Conservation (phyloP, 2,888 invertebrate genomes). For the Lasioglossum villosulum region DNA sequence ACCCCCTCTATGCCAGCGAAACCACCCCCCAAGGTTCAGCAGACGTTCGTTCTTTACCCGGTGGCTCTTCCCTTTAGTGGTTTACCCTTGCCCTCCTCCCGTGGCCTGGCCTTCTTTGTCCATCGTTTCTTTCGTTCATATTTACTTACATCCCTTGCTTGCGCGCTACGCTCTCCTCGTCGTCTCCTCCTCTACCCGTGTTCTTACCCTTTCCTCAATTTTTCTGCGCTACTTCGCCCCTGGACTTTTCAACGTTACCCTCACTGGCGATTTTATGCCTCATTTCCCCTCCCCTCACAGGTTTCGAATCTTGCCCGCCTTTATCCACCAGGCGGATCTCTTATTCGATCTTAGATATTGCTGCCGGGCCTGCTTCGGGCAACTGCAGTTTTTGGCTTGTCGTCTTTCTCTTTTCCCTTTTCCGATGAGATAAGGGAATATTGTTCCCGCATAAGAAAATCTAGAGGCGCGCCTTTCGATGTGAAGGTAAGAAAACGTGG, state of each 20-base stretch:
- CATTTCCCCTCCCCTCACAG: background rate
- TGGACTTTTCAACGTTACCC: background rate
- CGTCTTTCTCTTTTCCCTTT: background rate
- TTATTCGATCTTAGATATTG: too few relatives aligned
- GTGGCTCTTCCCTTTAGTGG: conserved; percentile 32
- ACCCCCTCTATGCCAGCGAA: conserved; percentile 11
- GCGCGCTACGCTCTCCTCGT: background rate
- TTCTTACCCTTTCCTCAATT: background rate
- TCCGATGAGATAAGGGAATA: background rate
- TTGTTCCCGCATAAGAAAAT: background rate
- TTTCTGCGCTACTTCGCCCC: conserved; percentile 7
- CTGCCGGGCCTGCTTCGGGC: background rate
- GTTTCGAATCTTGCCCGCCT: background rate
- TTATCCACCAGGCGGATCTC: background rate
- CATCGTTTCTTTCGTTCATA: conserved; percentile 6
- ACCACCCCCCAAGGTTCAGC: conserved; percentile 2
- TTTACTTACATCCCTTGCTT: conserved; percentile 30
- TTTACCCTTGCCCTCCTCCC: conserved; percentile 44
- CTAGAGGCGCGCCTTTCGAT: background rate
- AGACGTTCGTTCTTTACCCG: conserved; percentile 3
- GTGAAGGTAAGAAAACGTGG: background rate
- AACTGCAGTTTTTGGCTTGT: background rate
- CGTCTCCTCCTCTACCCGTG: background rate
- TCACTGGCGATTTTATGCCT: background rate
- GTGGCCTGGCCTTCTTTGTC: conserved; percentile 13